Base-by-base conservation (phyloP, 2,113 vertebrate genomes). In the Nesoenas mayeri region DNA sequence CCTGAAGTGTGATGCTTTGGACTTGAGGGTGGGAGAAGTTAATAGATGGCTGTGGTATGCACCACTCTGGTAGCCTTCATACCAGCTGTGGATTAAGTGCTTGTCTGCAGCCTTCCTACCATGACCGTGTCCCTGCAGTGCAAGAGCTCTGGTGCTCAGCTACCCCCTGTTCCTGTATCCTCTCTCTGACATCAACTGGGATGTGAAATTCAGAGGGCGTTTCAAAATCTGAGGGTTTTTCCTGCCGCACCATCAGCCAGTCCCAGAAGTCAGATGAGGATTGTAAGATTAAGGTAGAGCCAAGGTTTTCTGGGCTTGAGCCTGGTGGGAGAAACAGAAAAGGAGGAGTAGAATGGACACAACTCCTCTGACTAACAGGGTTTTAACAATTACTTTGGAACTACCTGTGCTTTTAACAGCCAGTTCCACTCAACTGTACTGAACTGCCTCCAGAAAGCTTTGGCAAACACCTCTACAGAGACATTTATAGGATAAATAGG, bases 21-120 rank as follows among this genome's bases (percentile, higher is more conserved):
- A 25, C 40, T 88, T 42, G 61, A 77, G 29, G 13, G 11, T 62
- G 32, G 16, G 17, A 93, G 66, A 51, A 77, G 62, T 69, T 74
- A 71, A 61, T 66, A 38, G 60, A 25, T 32, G 65, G 84, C 85
- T 97, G 97, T 98, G 97, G 92, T 97, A 96, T 95, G 96, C 42
- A 42, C 77, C 51, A 40, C 58, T 87, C 91, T 97, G 98, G 97
- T 96, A 82, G 14, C 36, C 11, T 65, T 98, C 98, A 97, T 97
- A 96, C 93, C 97, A 89, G 44, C 93, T 97, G 95, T 97, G 96
- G 96, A 79, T 48, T 19, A 51, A 10, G 20, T 32, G 36, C 58
- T 70, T 75, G 67, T 53, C 64, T 91, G 73, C 44, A 91, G n/a
- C 72, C 28, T 80, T 79, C 44, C 50, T 79, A 58, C 47, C 38